Conservation (phyloP, 1,140 invertebrate genomes). For the Goniozus legneri region DNA sequence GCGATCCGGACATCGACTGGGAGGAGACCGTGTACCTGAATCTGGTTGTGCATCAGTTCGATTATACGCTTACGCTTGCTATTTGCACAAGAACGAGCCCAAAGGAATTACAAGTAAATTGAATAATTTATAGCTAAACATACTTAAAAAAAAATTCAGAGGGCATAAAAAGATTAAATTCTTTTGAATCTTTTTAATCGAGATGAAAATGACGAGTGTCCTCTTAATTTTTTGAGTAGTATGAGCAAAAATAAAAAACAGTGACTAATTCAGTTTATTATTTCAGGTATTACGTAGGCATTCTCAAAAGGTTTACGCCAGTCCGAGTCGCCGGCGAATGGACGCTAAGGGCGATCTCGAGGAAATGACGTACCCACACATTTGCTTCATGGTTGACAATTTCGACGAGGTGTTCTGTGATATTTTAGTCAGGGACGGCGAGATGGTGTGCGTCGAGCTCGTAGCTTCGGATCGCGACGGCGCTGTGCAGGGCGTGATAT, state of each 20-base stretch:
- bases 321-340: conserved; percentile 93
- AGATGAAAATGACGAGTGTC: no score
- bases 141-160: no score
- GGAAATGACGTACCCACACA: conserved; percentile 98
- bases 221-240: no score
- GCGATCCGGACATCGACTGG: conserved; percentile 96
- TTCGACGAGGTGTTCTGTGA: conserved; percentile 98
- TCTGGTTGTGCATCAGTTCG: conserved; percentile 97
- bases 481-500: conserved; percentile 86
- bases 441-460: conserved; percentile 97
- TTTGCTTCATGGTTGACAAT: conserved; percentile 99
- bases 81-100: conserved; percentile 96
- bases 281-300: conserved; percentile 77
- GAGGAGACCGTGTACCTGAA: conserved; percentile 99
- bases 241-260: no score
- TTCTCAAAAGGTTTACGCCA: conserved; percentile 94
- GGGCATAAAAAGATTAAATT: no score
- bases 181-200: no score
- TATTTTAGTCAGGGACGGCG: conserved; percentile 92
- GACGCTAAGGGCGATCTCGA: conserved; percentile 97
- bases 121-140: no score
- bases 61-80: conserved; percentile 94
- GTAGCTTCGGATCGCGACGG: conserved; percentile 85
- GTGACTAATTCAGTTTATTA: no score
- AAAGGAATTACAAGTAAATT: conserved; percentile 90